A percentile compares a stretch with the other conserved stretches of the same genome.
Conservation (phyloP, 2,797 vertebrate genomes). For the Centroberyx gerrardi region DNA sequence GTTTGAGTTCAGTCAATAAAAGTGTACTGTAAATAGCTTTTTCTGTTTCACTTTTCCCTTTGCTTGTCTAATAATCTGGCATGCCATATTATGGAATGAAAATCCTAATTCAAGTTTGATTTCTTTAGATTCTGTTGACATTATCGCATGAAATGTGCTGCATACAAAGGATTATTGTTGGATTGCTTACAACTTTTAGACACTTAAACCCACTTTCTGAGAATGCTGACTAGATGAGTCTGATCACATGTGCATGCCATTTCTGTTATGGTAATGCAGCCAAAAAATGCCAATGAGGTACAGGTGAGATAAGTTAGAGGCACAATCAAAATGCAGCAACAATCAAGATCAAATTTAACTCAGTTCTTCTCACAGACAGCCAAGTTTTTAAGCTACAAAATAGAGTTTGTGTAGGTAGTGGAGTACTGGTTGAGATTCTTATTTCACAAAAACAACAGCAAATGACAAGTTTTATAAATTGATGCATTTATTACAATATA, state of each 20-base stretch:
- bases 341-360: neutral
- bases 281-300: too few species aligned
- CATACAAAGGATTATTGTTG: neutral
- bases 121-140: too few species aligned
- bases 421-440: neutral
- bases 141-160: conserved; percentile 19
- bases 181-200: neutral
- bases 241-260: too few species aligned
- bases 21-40: conserved; percentile 65
- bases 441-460: neutral
- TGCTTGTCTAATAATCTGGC: conserved; percentile 23
- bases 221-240: neutral
- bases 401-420: neutral
- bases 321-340: neutral
- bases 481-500: conserved; percentile 61
- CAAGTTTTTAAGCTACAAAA: neutral
- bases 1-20: conserved; percentile 83
- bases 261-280: too few species aligned
- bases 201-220: neutral
- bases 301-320: too few species aligned
- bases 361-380: too few species aligned
- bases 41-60: neutral
- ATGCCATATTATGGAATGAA: conserved; percentile 11
- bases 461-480: conserved; percentile 10
- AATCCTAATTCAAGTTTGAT: neutral